A percentile compares a stretch with the other conserved stretches of the same genome.
phyloP scores from a whole-genome alignment of 2,888 invertebrate genomes.

The Kuschelorhynchus macadamiae region DNA sequence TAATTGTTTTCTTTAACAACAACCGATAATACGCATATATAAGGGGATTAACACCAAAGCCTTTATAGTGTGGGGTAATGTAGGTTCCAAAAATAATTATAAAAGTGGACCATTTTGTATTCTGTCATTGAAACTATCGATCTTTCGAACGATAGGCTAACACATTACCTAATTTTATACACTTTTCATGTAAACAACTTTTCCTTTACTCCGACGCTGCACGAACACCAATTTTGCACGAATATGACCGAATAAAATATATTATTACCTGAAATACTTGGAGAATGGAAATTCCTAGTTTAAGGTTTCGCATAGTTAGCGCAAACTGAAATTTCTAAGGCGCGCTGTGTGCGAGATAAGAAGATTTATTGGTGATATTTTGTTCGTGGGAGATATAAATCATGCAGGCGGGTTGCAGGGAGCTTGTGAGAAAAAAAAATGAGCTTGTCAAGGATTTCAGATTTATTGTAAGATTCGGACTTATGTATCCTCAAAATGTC shows the following conservation, averaged over 20 bases:
- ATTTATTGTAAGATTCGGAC: background rate
- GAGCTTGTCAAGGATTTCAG: background rate
- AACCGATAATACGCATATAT: too few species aligned
- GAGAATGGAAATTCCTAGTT: conserved; percentile 64
- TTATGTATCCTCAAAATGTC: background rate
- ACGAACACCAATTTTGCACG: conserved; percentile 3
- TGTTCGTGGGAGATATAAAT: conserved; percentile 25
- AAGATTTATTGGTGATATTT: conserved; percentile 51
- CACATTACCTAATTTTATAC: too few species aligned
- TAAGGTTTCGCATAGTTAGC: conserved; percentile 53
- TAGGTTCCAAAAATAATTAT: too few species aligned
- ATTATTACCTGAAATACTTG: conserved; percentile 65
- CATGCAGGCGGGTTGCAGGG: background rate
- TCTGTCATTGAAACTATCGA: too few species aligned
- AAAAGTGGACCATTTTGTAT: too few species aligned
- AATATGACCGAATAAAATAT: conserved; percentile 59
- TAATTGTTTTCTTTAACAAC: too few species aligned
- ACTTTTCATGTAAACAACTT: too few species aligned
- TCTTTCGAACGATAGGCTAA: too few species aligned
- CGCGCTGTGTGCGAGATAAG: conserved; percentile 43
- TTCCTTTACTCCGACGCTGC: too few species aligned
- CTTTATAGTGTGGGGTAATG: too few species aligned
- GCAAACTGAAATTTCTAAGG: conserved; percentile 52
- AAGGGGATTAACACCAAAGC: too few species aligned
- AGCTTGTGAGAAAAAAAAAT: background rate